Evolutionary conservation across 2,888 invertebrate genomes (phyloP).

Genomic region (Caenorhabditis japonica): DNA sequence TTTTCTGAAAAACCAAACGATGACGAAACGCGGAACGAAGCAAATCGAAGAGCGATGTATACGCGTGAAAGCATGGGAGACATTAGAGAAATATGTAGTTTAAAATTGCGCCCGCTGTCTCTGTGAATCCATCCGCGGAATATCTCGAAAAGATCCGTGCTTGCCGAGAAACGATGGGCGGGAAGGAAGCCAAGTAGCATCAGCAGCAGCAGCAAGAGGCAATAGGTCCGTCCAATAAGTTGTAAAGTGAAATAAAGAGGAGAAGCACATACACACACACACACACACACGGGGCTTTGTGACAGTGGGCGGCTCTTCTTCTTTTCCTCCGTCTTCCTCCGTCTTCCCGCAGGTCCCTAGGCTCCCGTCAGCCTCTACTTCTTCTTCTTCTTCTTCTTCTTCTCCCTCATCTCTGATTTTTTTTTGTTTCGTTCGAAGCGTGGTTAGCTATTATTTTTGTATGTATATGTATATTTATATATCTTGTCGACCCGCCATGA

Average conservation of each 20-base stretch:
- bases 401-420: not conserved
- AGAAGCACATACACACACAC: slow-evolving; percentile 20
- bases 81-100: slow-evolving; percentile 30
- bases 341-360: slow-evolving; percentile 14
- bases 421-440: not conserved
- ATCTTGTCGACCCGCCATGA: too few species aligned
- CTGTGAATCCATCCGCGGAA: slow-evolving; percentile 7
- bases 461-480: too few species aligned
- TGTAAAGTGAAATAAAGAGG: slow-evolving; percentile 56
- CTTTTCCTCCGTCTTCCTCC: slow-evolving; percentile 16
- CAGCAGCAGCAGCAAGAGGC: slow-evolving; percentile 20
- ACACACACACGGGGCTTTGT: slow-evolving; percentile 1
- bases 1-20: too few species aligned
- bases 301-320: slow-evolving; percentile 55
- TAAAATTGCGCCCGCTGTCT: slow-evolving; percentile 40
- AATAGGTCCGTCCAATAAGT: slow-evolving; percentile 7
- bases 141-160: too few species aligned
- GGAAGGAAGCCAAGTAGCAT: slow-evolving; percentile 4
- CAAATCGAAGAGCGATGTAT: slow-evolving; percentile 5
- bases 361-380: not conserved
- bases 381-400: not conserved
- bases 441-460: too few species aligned
- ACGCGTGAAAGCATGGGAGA: slow-evolving; percentile 1
- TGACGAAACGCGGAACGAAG: not conserved
- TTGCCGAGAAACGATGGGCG: too few species aligned